A percentile compares a stretch with the other conserved stretches of the same genome.
Conservation (phyloP, 1,140 invertebrate species). For the Pogonomyrmex barbatus region DNA sequence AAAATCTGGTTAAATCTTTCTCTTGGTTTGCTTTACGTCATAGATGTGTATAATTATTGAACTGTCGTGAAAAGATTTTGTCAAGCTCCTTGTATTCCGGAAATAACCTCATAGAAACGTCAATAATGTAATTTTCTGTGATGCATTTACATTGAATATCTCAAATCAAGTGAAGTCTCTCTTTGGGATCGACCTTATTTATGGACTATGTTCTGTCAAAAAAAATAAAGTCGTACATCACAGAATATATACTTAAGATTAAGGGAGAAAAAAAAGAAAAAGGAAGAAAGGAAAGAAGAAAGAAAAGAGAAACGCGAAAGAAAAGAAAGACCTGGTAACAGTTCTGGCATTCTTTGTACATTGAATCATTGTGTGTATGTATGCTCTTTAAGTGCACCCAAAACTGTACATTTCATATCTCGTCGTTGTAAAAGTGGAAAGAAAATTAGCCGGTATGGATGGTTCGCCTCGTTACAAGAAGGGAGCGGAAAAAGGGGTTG, state of each 20-base stretch:
- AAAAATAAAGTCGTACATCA: constrained; percentile 53
- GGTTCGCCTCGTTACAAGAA: not conserved
- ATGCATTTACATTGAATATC: constrained; percentile 25
- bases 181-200: constrained; percentile 32
- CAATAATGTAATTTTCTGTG: constrained; percentile 43
- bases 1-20: constrained; percentile 37
- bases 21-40: not conserved
- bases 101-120: constrained; percentile 11
- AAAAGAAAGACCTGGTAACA: constrained; percentile 58
- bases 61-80: constrained; percentile 29
- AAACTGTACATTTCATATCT: constrained; percentile 31
- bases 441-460: constrained; percentile 21
- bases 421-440: constrained; percentile 52
- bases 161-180: constrained; percentile 39
- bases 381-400: constrained; percentile 37
- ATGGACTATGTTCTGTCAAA: constrained; percentile 12
- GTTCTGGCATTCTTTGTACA: constrained; percentile 63
- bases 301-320: constrained; percentile 15
- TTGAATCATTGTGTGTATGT: constrained; percentile 49
- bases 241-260: constrained; percentile 49
- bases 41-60: constrained; percentile 22
- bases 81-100: constrained; percentile 37
- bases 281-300: constrained; percentile 38
- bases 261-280: constrained; percentile 8
- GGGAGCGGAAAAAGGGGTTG: not conserved